Base-by-base conservation (phyloP, 1,140 invertebrate species). In the Lucilia sericata region DNA sequence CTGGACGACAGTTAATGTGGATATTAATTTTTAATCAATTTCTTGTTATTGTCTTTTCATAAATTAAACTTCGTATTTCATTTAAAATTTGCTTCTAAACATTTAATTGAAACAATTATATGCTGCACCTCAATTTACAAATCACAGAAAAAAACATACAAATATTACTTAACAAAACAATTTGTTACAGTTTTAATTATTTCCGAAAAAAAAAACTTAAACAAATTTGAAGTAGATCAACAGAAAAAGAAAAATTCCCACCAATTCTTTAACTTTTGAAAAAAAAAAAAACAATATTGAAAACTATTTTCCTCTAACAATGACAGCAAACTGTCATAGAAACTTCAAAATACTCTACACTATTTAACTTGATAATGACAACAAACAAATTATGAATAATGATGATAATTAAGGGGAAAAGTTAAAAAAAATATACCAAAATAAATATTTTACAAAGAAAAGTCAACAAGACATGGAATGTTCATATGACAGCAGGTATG, bases 351-450 rank as follows among this genome's bases (percentile, higher is more conserved):
- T 25, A 80, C 25, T 80, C 47, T 49, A 42, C 19, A 80, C n/a
- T 80, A 49, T 80, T 80, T 51, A 80, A 80, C n/a, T 80, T 80
- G 76, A 80, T 80, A 80, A 80, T 80, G 76, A 80, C 76, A 49
- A 51, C 76, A 80, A 80, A 80, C 76, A 80, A 80, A 80, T 49
- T 49, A 80, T 49, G 42, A 80, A 80, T 80, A 49, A 80, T 80
- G 76, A 80, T 80, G 76, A 80, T 80, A 80, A 80, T 80, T 80
- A 80, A 25, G 12, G 47, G 42, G 21, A 80, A 80, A 49, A 21
- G 51, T n/a, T 80, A 36, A 9, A 51, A 51, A 30, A 30, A 36
- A 34, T 17, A 42, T 17, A 60, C 55, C 14, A 60, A 60, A n/a
- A 60, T 60, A 60, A 60, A 60, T 60, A 70, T 8, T 70, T 70